Percentiles rank a stretch among this genome's conserved stretches.
Conservation (phyloP, 2,797 vertebrate species). For the Pipistrellus kuhlii region DNA sequence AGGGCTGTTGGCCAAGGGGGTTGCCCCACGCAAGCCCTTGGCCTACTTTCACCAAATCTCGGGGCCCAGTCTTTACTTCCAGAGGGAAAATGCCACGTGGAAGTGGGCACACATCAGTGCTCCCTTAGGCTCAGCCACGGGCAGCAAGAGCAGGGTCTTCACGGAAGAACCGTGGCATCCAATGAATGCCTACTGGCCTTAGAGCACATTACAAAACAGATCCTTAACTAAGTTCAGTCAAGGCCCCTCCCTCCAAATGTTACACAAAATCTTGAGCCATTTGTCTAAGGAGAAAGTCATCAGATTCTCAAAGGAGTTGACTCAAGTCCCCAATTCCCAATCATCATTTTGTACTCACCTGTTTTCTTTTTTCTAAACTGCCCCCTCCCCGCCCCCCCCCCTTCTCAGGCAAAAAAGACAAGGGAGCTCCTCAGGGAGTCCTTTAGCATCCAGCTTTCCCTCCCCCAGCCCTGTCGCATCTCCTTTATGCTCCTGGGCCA, state of each 20-base stretch:
- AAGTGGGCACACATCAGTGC: not conserved
- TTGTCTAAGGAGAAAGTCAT: not conserved
- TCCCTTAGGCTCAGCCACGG: not conserved
- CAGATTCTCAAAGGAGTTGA: not conserved
- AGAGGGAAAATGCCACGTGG: not conserved
- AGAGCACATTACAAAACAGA: not conserved
- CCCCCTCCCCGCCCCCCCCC: not conserved
- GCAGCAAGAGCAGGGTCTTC: not conserved
- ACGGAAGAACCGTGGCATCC: not conserved
- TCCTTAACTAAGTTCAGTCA: not conserved
- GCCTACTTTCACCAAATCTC: not conserved
- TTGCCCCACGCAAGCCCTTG: not conserved
- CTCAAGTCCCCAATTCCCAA: not conserved
- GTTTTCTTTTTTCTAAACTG: not conserved
- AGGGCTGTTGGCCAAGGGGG: not conserved
- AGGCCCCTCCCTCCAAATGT: not conserved
- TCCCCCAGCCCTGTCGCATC: not conserved
- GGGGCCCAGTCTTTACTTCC: not conserved
- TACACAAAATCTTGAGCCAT: not conserved
- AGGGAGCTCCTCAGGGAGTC: slow-evolving; percentile 28
- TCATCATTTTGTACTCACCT: not conserved
- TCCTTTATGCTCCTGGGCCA: slow-evolving; percentile 14
- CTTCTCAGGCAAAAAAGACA: not conserved
- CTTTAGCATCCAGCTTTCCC: not conserved
- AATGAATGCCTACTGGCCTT: not conserved